These are phyloP conservation scores for Steinernema khuongi DNA, from an alignment of 1,140 invertebrate genomes.

Conservation along the genomic window DNA sequence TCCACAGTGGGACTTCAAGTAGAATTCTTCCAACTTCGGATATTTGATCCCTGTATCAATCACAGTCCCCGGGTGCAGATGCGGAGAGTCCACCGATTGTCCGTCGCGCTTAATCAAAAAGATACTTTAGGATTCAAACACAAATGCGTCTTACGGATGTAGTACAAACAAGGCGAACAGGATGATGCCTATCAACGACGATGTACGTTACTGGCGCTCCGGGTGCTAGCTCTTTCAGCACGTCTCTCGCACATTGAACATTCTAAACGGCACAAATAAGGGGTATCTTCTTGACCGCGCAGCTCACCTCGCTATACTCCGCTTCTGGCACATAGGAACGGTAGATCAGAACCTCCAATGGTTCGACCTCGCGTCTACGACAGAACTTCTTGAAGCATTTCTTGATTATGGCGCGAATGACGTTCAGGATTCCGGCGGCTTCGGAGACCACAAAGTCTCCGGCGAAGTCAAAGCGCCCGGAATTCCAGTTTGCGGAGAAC, in stretches of 20 bases:
- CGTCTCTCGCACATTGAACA: not conserved
- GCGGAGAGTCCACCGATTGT: too few relatives aligned
- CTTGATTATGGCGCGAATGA: not conserved
- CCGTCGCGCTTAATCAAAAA: too few relatives aligned
- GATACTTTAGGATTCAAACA: not conserved
- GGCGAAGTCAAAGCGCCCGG: not conserved
- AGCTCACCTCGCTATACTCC: not conserved
- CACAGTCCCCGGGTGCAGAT: not conserved
- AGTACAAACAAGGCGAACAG: not conserved
- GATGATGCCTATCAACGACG: not conserved
- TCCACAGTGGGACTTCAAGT: not conserved
- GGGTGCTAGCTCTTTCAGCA: not conserved
- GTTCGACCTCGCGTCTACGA: not conserved
- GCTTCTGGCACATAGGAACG: not conserved
- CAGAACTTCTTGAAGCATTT: not conserved
- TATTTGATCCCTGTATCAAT: not conserved
- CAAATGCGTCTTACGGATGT: not conserved
- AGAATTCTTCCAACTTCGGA: not conserved
- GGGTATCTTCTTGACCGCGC: not conserved
- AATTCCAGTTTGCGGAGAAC: not conserved
- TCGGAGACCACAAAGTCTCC: not conserved
- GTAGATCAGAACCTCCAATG: not conserved
- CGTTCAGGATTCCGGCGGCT: not conserved
- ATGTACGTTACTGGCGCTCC: not conserved
- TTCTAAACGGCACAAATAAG: not conserved